Conservation (phyloP, 2,888 invertebrate genomes). For the Tetranychus piercei region DNA sequence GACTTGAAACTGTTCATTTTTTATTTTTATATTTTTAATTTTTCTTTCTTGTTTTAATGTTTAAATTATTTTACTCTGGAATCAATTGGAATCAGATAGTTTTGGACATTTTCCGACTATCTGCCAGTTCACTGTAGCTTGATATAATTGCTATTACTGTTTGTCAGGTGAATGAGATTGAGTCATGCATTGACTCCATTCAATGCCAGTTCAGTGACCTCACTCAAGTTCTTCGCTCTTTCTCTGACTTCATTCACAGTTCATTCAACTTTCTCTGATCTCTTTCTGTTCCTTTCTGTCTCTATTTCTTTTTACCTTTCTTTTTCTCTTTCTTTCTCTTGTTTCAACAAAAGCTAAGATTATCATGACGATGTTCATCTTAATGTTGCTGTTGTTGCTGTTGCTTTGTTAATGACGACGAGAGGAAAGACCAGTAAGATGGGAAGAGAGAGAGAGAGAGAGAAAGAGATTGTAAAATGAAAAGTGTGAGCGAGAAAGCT, state of each 20-base stretch:
- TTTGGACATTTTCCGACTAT: background rate
- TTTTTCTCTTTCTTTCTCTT: background rate
- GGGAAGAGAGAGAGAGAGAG: background rate
- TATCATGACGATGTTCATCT: background rate
- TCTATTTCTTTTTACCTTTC: conserved; percentile 4
- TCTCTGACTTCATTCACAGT: background rate
- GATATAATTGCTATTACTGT: background rate
- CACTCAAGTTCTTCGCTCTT: conserved; percentile 6
- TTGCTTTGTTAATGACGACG: background rate
- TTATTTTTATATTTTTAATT: too few relatives aligned
- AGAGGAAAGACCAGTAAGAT: background rate
- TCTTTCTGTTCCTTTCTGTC: background rate
- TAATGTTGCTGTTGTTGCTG: too few relatives aligned
- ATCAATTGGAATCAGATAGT: background rate
- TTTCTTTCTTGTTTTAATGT: background rate
- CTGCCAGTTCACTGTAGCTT: too few relatives aligned
- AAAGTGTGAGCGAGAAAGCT: background rate
- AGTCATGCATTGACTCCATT: background rate
- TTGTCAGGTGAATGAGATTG: background rate
- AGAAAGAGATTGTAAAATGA: background rate
- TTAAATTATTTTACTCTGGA: background rate
- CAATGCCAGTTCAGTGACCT: background rate
- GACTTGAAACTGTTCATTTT: too few relatives aligned
- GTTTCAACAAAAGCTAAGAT: background rate
- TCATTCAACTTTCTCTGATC: background rate